Evolutionary conservation across 92 coral and sea anemone genomes (phyloP), one percentile per base, ranked within the genome.

Genomic region (Heliopora coerulea): DNA sequence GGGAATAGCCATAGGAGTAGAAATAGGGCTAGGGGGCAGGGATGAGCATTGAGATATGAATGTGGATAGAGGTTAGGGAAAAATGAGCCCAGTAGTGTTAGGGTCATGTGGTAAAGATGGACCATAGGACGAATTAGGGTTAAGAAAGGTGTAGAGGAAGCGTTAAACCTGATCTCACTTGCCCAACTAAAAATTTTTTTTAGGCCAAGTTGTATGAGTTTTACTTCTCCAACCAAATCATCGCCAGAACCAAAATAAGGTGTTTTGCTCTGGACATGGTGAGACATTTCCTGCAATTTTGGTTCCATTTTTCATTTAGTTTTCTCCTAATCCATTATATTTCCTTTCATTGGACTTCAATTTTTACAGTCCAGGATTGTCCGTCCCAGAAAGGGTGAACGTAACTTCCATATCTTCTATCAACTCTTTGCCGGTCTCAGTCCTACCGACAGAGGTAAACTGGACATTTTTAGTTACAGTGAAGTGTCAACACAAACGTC

Each of bases 401-500:
- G 86, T 49, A 84, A 68, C 27, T 92, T 74, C 79, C 92, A 90
- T 59, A 89, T 92, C 21, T 92, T 92, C 74, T 92, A 92, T 65
- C 89, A 92, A 79, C 79, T 92, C 68, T 68, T 92, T 73, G 83
- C 88, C 73, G 97, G 97, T 6, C 82, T 92, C 44, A 78, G 89
- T 1, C 96, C 88, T 15, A 96, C 89, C 56, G 97, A 92, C 57
- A 83, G 97, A 92, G 96, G 97, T 92, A 75, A 4, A n/a, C 4
- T 29, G n/a, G n/a, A n/a, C n/a, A n/a, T n/a, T n/a, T n/a, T n/a
- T n/a, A n/a, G n/a, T n/a, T n/a, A n/a, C n/a, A n/a, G n/a, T n/a
- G n/a, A n/a, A n/a, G n/a, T n/a, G n/a, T n/a, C n/a, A n/a, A n/a
- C n/a, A n/a, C n/a, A n/a, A n/a, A n/a, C n/a, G n/a, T n/a, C n/a